Percentiles rank a stretch among this genome's conserved stretches.
Evolutionary conservation across 2,888 invertebrate genomes (phyloP).

Genomic region (Alentia gelatinosa): DNA sequence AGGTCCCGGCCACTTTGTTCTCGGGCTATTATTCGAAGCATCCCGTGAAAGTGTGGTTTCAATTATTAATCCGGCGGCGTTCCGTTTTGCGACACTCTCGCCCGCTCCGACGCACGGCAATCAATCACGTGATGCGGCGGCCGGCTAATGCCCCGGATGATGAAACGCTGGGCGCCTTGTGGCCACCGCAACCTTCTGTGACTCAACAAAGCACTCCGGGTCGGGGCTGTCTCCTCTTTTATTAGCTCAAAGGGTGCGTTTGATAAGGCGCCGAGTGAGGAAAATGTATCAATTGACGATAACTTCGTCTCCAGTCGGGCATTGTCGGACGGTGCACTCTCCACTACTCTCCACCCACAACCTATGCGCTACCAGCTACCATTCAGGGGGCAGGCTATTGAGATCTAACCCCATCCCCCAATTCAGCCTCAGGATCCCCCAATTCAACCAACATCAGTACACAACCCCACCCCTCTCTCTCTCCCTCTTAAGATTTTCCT

Average conservation of each 20-base stretch:
- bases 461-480: too few species aligned
- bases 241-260: slow-evolving; percentile 36
- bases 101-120: slow-evolving; percentile 17
- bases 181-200: not conserved
- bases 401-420: too few species aligned
- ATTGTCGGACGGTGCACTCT: slow-evolving; percentile 18
- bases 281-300: slow-evolving; percentile 44
- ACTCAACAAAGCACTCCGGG: slow-evolving; percentile 48
- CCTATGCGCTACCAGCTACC: too few species aligned
- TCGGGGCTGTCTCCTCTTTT: not conserved
- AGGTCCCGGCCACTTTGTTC: slow-evolving; percentile 47
- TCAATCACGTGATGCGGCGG: slow-evolving; percentile 43
- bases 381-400: too few species aligned
- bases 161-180: slow-evolving; percentile 6
- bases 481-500: not conserved
- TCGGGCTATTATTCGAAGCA: slow-evolving; percentile 43
- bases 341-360: too few species aligned
- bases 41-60: slow-evolving; percentile 51
- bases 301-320: not conserved
- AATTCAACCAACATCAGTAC: too few species aligned
- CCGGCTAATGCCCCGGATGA: slow-evolving; percentile 50
- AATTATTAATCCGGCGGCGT: slow-evolving; percentile 40
- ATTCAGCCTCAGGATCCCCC: too few species aligned
- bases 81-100: slow-evolving; percentile 23
- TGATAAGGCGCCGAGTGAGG: slow-evolving; percentile 13